A percentile compares a stretch with the other conserved stretches of the same genome.
These are phyloP conservation scores for Cyprinella venusta DNA, from an alignment of 2,797 vertebrate species.

Conservation along the genomic window DNA sequence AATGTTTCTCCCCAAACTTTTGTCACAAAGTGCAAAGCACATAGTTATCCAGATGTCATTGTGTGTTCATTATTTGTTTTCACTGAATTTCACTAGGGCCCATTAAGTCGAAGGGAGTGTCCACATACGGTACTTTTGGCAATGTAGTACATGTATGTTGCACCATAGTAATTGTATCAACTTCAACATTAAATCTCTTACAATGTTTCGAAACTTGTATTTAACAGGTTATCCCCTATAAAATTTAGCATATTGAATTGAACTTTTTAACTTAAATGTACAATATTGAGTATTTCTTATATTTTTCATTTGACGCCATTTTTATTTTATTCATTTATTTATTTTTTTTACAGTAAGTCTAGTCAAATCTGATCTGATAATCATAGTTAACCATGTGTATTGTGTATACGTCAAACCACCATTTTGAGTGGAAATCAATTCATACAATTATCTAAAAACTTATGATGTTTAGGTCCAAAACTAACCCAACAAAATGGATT, in stretches of 20 bases:
- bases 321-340: no score
- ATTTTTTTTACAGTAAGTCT: not conserved
- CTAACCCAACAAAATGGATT: not conserved
- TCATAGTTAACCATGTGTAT: not conserved
- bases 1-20: not conserved
- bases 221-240: no score
- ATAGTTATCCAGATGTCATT: not conserved
- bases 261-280: not conserved
- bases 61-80: not conserved
- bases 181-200: not conserved
- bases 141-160: not conserved
- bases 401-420: not conserved
- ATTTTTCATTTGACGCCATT: no score
- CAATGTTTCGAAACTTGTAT: not conserved
- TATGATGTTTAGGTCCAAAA: not conserved
- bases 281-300: no score
- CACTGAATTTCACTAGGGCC: not conserved
- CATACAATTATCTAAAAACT: not conserved
- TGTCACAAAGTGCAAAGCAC: not conserved
- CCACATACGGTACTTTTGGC: not conserved
- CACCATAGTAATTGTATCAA: not conserved
- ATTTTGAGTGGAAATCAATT: not conserved
- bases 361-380: not conserved
- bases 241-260: not conserved
- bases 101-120: not conserved